These are phyloP conservation scores for Brachyhypopomus gauderio DNA, from an alignment of 2,113 vertebrate genomes.

Conservation along the genomic window DNA sequence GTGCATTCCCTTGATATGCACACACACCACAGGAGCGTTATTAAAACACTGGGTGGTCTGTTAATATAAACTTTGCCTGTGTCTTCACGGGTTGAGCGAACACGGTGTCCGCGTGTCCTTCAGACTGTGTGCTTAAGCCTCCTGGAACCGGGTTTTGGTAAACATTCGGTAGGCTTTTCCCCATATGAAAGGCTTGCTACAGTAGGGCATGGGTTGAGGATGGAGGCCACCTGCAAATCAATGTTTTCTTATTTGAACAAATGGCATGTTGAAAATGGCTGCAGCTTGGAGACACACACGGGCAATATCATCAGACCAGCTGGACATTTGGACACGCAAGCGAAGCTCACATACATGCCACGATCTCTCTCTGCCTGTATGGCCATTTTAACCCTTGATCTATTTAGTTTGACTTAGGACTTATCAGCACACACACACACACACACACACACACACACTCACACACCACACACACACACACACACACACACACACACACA, in stretches of 20 bases:
- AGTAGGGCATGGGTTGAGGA: not conserved
- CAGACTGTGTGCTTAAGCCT: conserved; percentile 14
- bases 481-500: conserved; percentile 10
- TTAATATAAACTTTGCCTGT: conserved; percentile 28
- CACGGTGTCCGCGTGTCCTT: not conserved
- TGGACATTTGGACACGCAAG: not conserved
- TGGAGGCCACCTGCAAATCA: too few species aligned
- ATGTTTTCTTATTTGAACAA: not conserved
- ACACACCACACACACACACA: conserved; percentile 26
- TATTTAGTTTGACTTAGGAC: conserved; percentile 47
- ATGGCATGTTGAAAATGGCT: too few species aligned
- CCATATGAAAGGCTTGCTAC: not conserved
- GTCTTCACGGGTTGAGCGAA: not conserved
- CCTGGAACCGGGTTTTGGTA: not conserved
- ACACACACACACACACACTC: conserved; percentile 46
- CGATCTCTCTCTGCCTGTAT: conserved; percentile 15
- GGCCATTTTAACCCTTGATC: conserved; percentile 33
- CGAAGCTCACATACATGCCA: not conserved
- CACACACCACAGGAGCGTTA: conserved; percentile 34
- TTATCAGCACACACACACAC: conserved; percentile 30
- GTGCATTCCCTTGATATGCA: conserved; percentile 15
- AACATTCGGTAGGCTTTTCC: not conserved
- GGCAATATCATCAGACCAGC: not conserved
- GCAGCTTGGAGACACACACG: too few species aligned
- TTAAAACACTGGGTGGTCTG: conserved; percentile 42